Evolutionary conservation across 2,888 invertebrate genomes (phyloP).

Genomic region (Polyommatus icarus): DNA sequence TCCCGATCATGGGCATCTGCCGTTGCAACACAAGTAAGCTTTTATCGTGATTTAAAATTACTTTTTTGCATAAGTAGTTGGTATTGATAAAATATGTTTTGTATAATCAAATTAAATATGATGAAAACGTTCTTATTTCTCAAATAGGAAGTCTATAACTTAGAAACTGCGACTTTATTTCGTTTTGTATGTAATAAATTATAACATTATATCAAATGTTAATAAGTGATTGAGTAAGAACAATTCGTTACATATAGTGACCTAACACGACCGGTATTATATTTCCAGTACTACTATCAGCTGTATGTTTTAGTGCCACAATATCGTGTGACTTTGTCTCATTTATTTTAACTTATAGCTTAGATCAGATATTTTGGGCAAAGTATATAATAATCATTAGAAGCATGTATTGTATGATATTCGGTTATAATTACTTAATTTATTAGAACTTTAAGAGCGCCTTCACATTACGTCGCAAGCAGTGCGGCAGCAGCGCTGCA

Average conservation of each 20-base stretch:
- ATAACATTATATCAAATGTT: not conserved
- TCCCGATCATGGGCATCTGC: too few species aligned
- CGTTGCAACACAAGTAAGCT: not conserved
- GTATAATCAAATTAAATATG: not conserved
- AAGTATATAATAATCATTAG: too few species aligned
- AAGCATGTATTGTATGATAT: too few species aligned
- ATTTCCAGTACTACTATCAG: not conserved
- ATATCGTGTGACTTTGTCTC: conserved; percentile 14
- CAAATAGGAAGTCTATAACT: not conserved
- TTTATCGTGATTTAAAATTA: not conserved
- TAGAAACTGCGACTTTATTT: not conserved
- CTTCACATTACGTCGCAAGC: too few species aligned
- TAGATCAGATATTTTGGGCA: not conserved
- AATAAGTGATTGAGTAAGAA: not conserved
- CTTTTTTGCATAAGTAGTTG: not conserved
- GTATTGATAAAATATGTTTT: not conserved
- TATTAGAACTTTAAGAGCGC: too few species aligned
- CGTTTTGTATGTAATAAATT: not conserved
- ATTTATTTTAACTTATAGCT: not conserved
- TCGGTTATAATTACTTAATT: too few species aligned
- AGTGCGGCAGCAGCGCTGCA: too few species aligned
- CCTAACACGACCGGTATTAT: conserved; percentile 12
- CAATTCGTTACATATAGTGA: conserved; percentile 14
- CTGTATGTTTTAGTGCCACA: not conserved
- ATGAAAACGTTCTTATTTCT: not conserved